Conservation (phyloP, 2,888 invertebrate genomes). For the Cephus rjabovi region DNA sequence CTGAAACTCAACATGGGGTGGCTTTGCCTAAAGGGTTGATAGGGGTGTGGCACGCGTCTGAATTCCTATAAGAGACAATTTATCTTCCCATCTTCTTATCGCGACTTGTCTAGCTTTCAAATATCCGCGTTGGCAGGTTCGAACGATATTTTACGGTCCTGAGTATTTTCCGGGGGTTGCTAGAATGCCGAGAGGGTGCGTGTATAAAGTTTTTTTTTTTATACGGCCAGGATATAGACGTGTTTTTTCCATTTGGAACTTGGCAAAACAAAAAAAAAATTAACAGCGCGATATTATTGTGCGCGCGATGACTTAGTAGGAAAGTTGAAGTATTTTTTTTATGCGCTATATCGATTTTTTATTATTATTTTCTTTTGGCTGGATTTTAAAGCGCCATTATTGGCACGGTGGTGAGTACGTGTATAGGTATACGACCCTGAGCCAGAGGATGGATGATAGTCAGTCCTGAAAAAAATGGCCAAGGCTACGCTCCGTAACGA, state of each 20-base stretch:
- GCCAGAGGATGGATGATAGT: neutral
- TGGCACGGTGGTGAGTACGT: neutral
- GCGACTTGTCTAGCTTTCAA: neutral
- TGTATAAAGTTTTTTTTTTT: neutral
- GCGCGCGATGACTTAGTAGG: neutral
- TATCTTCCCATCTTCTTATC: neutral
- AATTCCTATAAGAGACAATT: neutral
- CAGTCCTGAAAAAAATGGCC: neutral
- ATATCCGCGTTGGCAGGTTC: neutral
- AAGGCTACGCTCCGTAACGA: neutral
- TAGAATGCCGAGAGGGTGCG: neutral
- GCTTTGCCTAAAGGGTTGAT: neutral
- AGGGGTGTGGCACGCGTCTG: neutral
- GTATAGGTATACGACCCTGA: neutral
- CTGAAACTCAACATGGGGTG: neutral
- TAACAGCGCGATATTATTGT: neutral
- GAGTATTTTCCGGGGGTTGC: neutral
- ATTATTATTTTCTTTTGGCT: neutral
- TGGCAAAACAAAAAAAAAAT: neutral
- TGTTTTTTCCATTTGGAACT: neutral
- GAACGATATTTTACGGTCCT: neutral
- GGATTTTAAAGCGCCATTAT: neutral
- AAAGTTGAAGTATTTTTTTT: neutral
- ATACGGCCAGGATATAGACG: neutral
- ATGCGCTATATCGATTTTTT: neutral